A percentile compares a stretch with the other conserved stretches of the same genome.
Conservation (phyloP, 2,888 invertebrate species). For the Blastobasis lacticolella region DNA sequence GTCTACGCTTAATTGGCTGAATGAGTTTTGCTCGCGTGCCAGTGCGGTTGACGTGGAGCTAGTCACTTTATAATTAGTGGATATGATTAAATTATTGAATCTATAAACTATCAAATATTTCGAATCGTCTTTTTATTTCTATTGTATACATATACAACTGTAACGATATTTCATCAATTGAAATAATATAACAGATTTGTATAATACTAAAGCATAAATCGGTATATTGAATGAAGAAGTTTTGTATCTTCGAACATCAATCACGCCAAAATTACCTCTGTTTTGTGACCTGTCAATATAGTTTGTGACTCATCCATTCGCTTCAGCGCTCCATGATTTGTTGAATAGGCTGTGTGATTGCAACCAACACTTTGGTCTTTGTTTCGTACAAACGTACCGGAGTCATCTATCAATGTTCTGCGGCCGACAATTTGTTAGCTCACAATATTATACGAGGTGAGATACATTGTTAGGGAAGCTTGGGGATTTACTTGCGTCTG, state of each 20-base stretch:
- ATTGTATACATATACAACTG: no score
- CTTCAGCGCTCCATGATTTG: constrained; percentile 36
- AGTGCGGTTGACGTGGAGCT: constrained; percentile 27
- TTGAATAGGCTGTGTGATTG: constrained; percentile 63
- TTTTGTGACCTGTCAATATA: not conserved
- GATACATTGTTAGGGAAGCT: constrained; percentile 11
- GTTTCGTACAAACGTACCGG: constrained; percentile 52
- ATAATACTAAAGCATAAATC: no score
- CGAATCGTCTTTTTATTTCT: no score
- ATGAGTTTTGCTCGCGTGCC: constrained; percentile 55
- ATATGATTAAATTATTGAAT: no score
- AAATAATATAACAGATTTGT: no score
- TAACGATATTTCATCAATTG: no score
- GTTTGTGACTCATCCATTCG: constrained; percentile 5
- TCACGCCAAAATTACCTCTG: no score
- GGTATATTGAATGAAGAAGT: no score
- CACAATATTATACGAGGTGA: constrained; percentile 33
- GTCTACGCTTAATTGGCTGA: constrained; percentile 61
- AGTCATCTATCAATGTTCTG: constrained; percentile 57
- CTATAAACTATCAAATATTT: no score
- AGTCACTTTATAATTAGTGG: no score
- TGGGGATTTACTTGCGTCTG: constrained; percentile 16
- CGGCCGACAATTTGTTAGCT: constrained; percentile 46
- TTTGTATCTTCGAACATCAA: no score
- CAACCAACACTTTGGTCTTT: constrained; percentile 62